Evolutionary conservation across 1,140 invertebrate genomes (phyloP).

Genomic region (Teleogryllus occipitalis): DNA sequence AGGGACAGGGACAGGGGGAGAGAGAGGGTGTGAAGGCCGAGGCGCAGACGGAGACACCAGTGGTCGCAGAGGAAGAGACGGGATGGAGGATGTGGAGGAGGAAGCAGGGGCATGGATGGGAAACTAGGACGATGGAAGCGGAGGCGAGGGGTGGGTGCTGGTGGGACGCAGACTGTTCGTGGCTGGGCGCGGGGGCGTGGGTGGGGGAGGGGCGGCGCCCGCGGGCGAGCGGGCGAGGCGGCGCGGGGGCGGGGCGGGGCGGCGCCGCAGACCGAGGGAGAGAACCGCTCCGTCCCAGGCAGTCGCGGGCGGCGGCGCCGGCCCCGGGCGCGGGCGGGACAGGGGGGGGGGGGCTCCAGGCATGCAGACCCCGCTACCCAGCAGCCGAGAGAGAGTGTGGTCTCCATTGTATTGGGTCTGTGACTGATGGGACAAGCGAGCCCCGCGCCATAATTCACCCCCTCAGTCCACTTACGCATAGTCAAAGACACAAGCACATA

Average conservation of each 20-base stretch:
- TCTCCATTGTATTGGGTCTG: not conserved
- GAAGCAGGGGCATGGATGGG: not conserved
- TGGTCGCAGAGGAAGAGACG: too few species aligned
- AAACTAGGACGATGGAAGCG: not conserved
- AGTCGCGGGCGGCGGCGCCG: not conserved
- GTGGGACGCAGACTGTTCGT: not conserved
- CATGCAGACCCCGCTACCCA: not conserved
- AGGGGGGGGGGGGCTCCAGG: not conserved
- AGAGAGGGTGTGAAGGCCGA: not conserved
- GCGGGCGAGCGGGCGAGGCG: too few species aligned
- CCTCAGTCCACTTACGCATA: slow-evolving; percentile 1
- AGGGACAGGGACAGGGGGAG: not conserved
- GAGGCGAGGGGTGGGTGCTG: not conserved
- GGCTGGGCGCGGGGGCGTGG: not conserved
- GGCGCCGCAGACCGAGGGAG: too few species aligned
- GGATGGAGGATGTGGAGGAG: too few species aligned
- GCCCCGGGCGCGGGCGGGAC: too few species aligned
- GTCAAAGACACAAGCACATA: not conserved
- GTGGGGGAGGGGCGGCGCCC: not conserved
- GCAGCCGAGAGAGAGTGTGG: not conserved
- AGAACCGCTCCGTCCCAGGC: not conserved
- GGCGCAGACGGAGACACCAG: too few species aligned
- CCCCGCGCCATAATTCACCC: not conserved
- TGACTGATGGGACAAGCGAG: not conserved
- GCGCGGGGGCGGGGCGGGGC: too few species aligned